phyloP scores from a whole-genome alignment of 2,113 vertebrate genomes.

The Ceyx melanurus region DNA sequence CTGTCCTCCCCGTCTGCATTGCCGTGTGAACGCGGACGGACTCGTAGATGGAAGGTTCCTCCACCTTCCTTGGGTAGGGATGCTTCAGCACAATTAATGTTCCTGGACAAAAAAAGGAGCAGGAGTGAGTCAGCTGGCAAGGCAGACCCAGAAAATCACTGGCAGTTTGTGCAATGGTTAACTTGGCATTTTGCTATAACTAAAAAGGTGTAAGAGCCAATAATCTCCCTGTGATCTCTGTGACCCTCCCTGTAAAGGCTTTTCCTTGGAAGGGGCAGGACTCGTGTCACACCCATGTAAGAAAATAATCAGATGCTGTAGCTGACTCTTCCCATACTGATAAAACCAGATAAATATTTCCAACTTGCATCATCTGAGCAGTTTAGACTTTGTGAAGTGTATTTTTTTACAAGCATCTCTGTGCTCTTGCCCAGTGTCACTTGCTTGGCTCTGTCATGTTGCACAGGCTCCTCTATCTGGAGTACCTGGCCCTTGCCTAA shows the following conservation, averaged over 20 bases:
- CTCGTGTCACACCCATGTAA: neutral
- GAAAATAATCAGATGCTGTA: neutral
- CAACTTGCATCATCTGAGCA: neutral
- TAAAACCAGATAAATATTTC: neutral
- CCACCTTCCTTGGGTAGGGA: conserved; percentile 89
- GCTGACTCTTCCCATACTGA: neutral
- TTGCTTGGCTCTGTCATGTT: neutral
- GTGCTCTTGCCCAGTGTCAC: neutral
- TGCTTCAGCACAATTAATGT: conserved; percentile 80
- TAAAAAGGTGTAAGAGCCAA: neutral
- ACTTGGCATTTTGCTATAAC: neutral
- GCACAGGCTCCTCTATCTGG: neutral
- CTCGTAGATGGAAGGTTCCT: conserved; percentile 96
- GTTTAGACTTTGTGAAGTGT: neutral
- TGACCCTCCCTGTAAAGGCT: neutral
- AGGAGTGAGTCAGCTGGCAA: neutral
- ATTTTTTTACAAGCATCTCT: neutral
- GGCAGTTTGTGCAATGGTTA: neutral
- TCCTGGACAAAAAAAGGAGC: conserved; percentile 60
- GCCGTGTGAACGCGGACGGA: conserved; percentile 95
- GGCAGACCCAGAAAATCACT: neutral
- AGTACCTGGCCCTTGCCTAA: neutral
- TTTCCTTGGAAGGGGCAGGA: neutral
- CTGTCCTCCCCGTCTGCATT: conserved; percentile 88
- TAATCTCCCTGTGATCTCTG: neutral